A percentile compares a stretch with the other conserved stretches of the same genome.
Evolutionary conservation across 2,797 vertebrate genomes (phyloP).

Genomic region (Oceanodroma leucorhoa): DNA sequence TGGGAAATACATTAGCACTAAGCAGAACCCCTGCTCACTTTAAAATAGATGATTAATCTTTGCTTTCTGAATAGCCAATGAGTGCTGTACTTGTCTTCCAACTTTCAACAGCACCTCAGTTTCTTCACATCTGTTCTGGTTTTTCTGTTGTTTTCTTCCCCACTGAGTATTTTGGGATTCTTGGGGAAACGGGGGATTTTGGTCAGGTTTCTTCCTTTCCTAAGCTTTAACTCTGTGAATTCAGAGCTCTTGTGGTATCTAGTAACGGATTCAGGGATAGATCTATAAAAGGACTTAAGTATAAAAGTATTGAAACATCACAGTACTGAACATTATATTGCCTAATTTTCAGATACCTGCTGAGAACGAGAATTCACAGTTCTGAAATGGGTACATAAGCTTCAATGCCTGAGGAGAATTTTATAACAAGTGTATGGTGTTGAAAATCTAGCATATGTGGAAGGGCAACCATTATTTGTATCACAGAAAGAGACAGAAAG

Average conservation of each 20-base stretch:
- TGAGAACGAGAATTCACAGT: background rate
- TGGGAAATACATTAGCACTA: background rate
- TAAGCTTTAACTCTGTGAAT: background rate
- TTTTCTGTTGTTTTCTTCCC: background rate
- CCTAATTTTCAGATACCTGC: background rate
- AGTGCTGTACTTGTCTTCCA: background rate
- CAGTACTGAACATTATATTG: background rate
- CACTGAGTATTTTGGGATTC: background rate
- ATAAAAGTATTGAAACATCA: background rate
- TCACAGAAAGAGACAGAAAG: background rate
- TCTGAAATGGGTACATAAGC: background rate
- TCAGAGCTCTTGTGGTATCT: background rate
- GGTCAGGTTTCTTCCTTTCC: background rate
- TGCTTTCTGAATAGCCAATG: background rate
- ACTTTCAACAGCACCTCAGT: background rate
- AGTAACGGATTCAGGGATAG: background rate
- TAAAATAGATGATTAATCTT: background rate
- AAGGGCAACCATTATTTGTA: background rate
- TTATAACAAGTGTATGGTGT: background rate
- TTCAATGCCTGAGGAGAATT: background rate
- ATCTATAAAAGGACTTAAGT: background rate
- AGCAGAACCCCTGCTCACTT: background rate
- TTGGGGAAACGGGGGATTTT: background rate
- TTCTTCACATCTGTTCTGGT: background rate
- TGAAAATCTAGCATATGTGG: background rate